A percentile compares a stretch with the other conserved stretches of the same genome.
Evolutionary conservation across 2,888 invertebrate genomes (phyloP).

Genomic region (Cosmorhoe ocellata): DNA sequence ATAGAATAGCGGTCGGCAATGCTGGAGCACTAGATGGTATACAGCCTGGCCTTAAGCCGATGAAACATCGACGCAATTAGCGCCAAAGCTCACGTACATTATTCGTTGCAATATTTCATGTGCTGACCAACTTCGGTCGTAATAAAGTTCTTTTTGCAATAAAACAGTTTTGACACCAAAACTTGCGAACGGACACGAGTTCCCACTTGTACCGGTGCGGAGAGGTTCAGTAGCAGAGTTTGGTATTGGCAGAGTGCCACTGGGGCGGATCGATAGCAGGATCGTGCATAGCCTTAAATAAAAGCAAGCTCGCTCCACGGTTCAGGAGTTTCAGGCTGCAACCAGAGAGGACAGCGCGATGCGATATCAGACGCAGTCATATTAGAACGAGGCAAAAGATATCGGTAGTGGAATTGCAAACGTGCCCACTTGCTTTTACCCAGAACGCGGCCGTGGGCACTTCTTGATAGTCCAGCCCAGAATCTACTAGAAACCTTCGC

Average conservation of each 20-base stretch:
- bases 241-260: conserved; percentile 75
- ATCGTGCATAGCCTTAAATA: conserved; percentile 14
- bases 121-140: conserved; percentile 20
- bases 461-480: too few relatives aligned
- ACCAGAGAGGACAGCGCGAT: not conserved
- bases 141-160: conserved; percentile 45
- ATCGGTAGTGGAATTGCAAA: too few relatives aligned
- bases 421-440: too few relatives aligned
- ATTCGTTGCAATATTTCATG: conserved; percentile 23
- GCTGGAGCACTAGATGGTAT: not conserved
- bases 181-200: conserved; percentile 53
- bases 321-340: conserved; percentile 1
- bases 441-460: too few relatives aligned
- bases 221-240: conserved; percentile 51
- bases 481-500: too few relatives aligned
- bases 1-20: not conserved
- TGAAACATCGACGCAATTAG: conserved; percentile 14
- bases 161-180: conserved; percentile 54
- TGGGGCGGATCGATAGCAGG: conserved; percentile 67
- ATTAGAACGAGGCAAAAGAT: too few relatives aligned
- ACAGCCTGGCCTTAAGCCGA: not conserved
- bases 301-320: conserved; percentile 23
- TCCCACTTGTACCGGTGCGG: conserved; percentile 54
- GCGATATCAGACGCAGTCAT: too few relatives aligned
- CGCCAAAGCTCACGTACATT: conserved; percentile 9